phyloP scores from a whole-genome alignment of 2,888 invertebrate genomes.

The Onchidella celtica region DNA sequence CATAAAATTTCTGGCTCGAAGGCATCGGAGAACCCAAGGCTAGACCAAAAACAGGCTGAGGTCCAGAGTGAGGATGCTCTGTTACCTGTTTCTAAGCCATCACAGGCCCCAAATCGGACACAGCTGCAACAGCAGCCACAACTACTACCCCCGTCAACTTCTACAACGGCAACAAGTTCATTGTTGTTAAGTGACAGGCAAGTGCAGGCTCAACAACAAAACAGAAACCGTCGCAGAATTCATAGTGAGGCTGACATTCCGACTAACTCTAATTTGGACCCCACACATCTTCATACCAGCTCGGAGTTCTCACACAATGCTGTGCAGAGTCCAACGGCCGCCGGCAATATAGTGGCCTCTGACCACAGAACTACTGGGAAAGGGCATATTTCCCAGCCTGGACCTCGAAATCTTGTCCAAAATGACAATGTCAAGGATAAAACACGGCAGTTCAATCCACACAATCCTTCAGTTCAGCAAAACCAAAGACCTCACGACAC shows the following conservation, averaged over 20 bases:
- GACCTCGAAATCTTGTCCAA: neutral
- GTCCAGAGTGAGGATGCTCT: neutral
- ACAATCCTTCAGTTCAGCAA: neutral
- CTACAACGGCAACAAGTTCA: neutral
- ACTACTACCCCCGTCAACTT: neutral
- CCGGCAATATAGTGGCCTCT: neutral
- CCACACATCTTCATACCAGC: neutral
- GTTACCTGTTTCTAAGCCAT: too few species aligned
- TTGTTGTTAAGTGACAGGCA: neutral
- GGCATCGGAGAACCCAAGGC: too few species aligned
- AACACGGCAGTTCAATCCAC: neutral
- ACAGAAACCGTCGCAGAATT: slow-evolving; percentile 22
- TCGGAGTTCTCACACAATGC: neutral
- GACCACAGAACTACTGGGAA: neutral
- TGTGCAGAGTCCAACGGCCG: neutral
- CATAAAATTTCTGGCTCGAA: too few species aligned
- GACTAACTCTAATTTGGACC: neutral
- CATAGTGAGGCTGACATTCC: slow-evolving; percentile 32
- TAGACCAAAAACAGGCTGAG: neutral
- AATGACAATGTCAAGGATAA: slow-evolving; percentile 10
- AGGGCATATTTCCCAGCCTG: neutral
- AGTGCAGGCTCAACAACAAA: neutral
- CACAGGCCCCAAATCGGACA: too few species aligned
- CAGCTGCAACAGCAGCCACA: too few species aligned
- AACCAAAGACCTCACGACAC: neutral